Base-by-base conservation (phyloP, 1,140 invertebrate genomes). In the Drosophila asahinai region DNA sequence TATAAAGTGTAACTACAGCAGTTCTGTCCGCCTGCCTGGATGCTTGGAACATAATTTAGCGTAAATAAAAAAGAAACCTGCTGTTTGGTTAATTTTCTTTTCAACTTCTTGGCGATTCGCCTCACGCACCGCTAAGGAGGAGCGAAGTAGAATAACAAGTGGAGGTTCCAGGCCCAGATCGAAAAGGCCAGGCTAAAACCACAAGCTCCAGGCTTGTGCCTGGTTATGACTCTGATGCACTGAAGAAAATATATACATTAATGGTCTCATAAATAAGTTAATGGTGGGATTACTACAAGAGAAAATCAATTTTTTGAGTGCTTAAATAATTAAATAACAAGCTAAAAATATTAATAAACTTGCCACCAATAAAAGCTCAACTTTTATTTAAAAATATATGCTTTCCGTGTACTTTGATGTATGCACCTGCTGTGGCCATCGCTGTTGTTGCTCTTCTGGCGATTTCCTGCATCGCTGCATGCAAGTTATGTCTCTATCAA, bases 401-500 rank as follows among this genome's bases (percentile, higher is more conserved):
- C 30, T 25, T 52, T 17, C 38, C 2, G 40, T 71, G 67, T 6
- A 45, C 14, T 45, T 61, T 61, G 57, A 73, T 61, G 49, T 61
- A 73, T 74, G 47, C 59, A 59, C 52, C 51, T 77, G 73, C 52
- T 75, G 33, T 25, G 52, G 42, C 40, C 68, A 42, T 19, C 36
- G 71, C n/a, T 48, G 71, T 49, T 64, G 51, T 40, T 64, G 70
- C n/a, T 47, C 36, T 74, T 22, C 63, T 33, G 64, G 49, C 54
- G 74, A 77, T 77, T 77, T 77, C 74, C 75, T 77, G 75, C 75
- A 77, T 62, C 64, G 75, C 75, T 78, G 75, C 75, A 78, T 78
- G 74, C 75, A 70, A 78, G 75, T 78, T 78, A 78, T 78, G 75
- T 78, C 75, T 78, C 75, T 77, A 78, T 78, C 75, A 70, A 70